Base-by-base conservation (phyloP, 2,888 invertebrate genomes). In the Drosophila paranaensis region DNA sequence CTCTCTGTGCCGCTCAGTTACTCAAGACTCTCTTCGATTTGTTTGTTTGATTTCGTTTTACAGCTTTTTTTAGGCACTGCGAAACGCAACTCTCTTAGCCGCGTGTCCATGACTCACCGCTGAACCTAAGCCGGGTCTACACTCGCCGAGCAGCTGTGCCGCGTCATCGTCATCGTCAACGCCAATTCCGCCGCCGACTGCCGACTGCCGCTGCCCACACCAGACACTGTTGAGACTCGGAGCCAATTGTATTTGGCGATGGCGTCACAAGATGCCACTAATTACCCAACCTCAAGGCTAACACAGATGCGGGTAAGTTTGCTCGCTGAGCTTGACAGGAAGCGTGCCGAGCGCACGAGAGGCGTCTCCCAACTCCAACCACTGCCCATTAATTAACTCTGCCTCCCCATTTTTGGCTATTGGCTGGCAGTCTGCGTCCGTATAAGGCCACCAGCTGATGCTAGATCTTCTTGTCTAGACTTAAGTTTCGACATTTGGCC, bases 231-330 rank as follows among this genome's bases (percentile, higher is more conserved):
- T 53, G 57, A 58, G 45, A 46, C 43, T 43, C 33, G 35, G 56
- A 60, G 65, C 40, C 16, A 40, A 65, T 82, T 89, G 62, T 71
- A 87, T 90, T 89, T 87, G 89, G 83, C 69, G 79, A 93, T 93
- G 93, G 90, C 93, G 87, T 92, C 93, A 91, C 90, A 92, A 91
- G 91, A 90, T 83, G 87, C 87, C 65, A 74, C 82, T 68, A 82
- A 85, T 68, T 82, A 74, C 66, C 93, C 93, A 81, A 89, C 78
- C 77, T 93, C 93, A 81, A 93, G 92, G 91, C 89, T 93, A 79
- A 90, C 91, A 42, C 92, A 93, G 87, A 93, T 93, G 92, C 93
- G 93, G 92, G 93, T 93, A 90, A 92, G 92, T 75, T 67, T 39
- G 25, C 16, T 67, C 42, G 25, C 25, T 9, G 27, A 16, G 35